Evolutionary conservation across 2,113 vertebrate species (phyloP).

Genomic region (Capra hircus): DNA sequence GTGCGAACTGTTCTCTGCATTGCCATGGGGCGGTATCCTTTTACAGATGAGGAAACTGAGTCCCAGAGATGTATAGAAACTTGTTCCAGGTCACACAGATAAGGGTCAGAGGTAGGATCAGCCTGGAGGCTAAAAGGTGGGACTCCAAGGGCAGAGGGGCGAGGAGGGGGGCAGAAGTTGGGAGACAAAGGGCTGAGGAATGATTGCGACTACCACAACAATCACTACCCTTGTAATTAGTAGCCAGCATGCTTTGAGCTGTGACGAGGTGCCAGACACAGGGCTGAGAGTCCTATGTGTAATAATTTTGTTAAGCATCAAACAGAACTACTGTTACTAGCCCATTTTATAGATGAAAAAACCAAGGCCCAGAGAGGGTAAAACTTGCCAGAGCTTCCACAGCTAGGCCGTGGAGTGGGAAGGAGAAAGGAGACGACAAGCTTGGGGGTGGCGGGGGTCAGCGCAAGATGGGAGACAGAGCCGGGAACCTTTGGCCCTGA

Average conservation of each 20-base stretch:
- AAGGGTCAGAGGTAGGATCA: not conserved
- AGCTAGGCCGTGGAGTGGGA: not conserved
- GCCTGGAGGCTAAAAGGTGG: not conserved
- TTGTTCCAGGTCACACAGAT: not conserved
- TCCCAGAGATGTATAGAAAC: not conserved
- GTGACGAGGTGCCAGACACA: not conserved
- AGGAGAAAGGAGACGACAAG: not conserved
- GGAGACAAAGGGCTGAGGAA: not conserved
- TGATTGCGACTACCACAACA: no score
- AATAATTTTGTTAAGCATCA: no score
- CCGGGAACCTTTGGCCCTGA: not conserved
- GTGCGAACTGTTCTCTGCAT: not conserved
- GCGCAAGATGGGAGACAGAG: not conserved
- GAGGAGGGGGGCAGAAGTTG: not conserved
- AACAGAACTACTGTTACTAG: not conserved
- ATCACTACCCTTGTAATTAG: not conserved
- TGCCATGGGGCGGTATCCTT: not conserved
- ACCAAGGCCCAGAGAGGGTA: not conserved
- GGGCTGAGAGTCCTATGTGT: not conserved
- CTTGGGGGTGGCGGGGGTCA: not conserved
- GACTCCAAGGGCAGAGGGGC: not conserved
- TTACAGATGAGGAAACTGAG: not conserved
- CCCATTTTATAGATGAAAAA: constrained; percentile 12
- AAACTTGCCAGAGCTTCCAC: not conserved
- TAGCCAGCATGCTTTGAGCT: not conserved